Evolutionary conservation across 2,113 vertebrate genomes (phyloP), one percentile per base, ranked within the genome.

Genomic region (Tapirus terrestris): DNA sequence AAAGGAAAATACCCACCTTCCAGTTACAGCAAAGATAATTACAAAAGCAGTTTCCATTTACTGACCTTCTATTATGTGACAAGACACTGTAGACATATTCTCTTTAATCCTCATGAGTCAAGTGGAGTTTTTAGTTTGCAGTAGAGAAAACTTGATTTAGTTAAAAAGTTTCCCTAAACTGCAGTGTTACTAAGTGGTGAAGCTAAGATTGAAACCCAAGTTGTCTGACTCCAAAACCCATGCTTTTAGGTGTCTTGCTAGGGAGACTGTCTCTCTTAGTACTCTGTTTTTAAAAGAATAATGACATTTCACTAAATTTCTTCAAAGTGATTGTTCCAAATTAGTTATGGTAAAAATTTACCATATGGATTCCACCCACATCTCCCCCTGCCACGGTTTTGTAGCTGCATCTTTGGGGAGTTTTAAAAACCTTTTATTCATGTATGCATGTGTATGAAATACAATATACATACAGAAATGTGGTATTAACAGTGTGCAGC

Each of bases 311-410:
- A 56, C 4, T 53, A 43, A 70, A 75, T 81, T 88, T 91, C 60
- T 61, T 88, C 20, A 76, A 96, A 85, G 36, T 82, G 83, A 70
- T 89, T 92, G n/a, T 70, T 96, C 53, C n/a, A 84, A 72, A 92
- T 89, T 77, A 56, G 61, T 91, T 91, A 39, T 39, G 39, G 39
- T 39, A 39, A 39, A 39, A 65, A 8, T 25, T 91, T 68, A 36
- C 58, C 36, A 8, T 94, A 63, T 63, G 61, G 36, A 58, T 85
- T 80, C 4, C 13, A 61, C 45, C 10, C 56, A 20, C 14, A 48
- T 23, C 20, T 13, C 51, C 80, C 36, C 36, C 80, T 25, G 27
- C 36, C 16, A 6, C 25, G 31, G 25, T 81, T 36, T 56, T 61
- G 31, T 81, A 90, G 65, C 20, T 86, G 27, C 58, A 81, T 36